phyloP scores from a whole-genome alignment of 2,797 vertebrate genomes.

The Pseudochromis fuscus region DNA sequence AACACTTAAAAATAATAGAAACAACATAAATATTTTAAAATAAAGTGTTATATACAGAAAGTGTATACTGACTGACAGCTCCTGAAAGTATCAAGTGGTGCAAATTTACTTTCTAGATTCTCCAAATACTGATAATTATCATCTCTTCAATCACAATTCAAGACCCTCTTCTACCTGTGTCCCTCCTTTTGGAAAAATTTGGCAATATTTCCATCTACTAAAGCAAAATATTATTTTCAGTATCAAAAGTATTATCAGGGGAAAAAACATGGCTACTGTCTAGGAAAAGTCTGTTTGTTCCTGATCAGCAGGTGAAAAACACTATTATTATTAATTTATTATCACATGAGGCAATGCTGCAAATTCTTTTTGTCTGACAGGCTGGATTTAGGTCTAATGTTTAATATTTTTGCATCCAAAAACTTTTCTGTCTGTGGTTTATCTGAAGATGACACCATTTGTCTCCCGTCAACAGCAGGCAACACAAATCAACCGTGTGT shows the following conservation, averaged over 20 bases:
- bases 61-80: not conserved
- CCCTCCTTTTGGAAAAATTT: not conserved
- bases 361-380: no score
- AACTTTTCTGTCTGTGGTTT: not conserved
- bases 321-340: no score
- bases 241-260: not conserved
- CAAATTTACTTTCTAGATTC: no score
- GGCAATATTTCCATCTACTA: not conserved
- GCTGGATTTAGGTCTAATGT: no score
- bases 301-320: no score
- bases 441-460: no score
- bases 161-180: not conserved
- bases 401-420: no score
- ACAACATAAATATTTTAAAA: not conserved
- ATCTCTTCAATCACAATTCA: no score
- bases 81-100: constrained; percentile 21
- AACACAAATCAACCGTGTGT: no score
- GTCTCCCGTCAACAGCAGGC: no score
- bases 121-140: no score
- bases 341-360: no score
- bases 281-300: not conserved
- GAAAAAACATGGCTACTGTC: not conserved
- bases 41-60: not conserved
- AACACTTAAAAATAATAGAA: not conserved
- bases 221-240: not conserved